Conservation (phyloP, 1,140 invertebrate species). For the Dendroctonus ponderosae region DNA sequence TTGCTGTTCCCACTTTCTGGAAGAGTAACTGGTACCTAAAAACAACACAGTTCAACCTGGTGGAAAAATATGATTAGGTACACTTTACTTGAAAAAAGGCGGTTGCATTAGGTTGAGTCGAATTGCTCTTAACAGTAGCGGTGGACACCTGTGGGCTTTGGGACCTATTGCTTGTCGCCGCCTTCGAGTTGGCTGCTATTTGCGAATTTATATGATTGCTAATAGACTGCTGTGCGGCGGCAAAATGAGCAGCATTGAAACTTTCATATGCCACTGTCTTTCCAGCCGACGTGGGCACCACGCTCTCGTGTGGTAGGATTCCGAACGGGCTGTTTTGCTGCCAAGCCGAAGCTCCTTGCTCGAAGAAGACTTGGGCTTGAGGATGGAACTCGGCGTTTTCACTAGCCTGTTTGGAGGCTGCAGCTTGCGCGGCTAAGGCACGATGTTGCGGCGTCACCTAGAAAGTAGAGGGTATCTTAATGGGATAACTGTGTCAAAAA, state of each 20-base stretch:
- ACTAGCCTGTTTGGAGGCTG: slow-evolving; percentile 57
- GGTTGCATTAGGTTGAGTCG: slow-evolving; percentile 55
- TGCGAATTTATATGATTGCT: slow-evolving; percentile 62
- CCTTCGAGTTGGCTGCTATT: slow-evolving; percentile 56
- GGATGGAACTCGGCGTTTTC: slow-evolving; percentile 55
- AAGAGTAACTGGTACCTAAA: slow-evolving; percentile 43
- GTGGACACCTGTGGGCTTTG: slow-evolving; percentile 60
- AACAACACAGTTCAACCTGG: neutral
- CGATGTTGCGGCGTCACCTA: slow-evolving; percentile 54
- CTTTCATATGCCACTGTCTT: slow-evolving; percentile 52
- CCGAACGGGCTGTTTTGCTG: slow-evolving; percentile 73
- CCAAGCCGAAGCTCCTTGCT: slow-evolving; percentile 62
- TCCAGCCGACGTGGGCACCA: slow-evolving; percentile 64
- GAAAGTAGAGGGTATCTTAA: neutral
- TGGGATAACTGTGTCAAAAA: neutral
- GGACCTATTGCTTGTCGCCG: slow-evolving; percentile 47
- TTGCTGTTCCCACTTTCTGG: slow-evolving; percentile 50
- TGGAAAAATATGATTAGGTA: neutral
- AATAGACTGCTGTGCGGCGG: slow-evolving; percentile 58
- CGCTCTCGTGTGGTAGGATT: slow-evolving; percentile 73
- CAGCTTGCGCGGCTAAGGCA: slow-evolving; percentile 49
- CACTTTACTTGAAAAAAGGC: slow-evolving; percentile 59
- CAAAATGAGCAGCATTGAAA: slow-evolving; percentile 57
- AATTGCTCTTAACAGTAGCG: slow-evolving; percentile 56
- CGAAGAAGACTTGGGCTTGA: slow-evolving; percentile 61